Conservation (phyloP, 2,113 vertebrate species). For the Silurus glanis region DNA sequence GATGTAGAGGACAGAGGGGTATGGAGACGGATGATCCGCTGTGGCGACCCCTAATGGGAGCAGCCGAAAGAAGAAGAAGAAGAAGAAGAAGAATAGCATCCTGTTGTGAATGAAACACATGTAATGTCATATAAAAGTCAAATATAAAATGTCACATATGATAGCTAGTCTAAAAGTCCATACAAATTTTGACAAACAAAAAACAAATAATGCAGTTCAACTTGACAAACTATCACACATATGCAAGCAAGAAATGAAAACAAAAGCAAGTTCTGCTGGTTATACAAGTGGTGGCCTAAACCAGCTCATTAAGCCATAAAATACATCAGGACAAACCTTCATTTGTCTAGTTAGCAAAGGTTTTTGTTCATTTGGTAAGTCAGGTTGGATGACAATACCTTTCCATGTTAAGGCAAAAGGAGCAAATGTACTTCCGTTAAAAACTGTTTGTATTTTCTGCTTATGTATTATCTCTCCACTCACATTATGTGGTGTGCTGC, state of each 20-base stretch:
- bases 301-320: background rate
- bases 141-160: background rate
- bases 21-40: no score
- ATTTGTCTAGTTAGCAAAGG: background rate
- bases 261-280: background rate
- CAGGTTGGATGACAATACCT: background rate
- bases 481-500: constrained; percentile 61
- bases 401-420: background rate
- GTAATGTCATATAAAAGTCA: background rate
- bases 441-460: background rate
- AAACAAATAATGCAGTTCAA: background rate
- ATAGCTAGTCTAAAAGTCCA: background rate
- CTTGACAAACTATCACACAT: background rate
- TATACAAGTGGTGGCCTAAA: background rate
- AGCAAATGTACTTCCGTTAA: background rate
- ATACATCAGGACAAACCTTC: background rate
- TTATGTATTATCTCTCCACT: constrained; percentile 46
- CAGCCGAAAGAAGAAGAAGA: no score
- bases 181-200: background rate
- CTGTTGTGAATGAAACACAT: background rate
- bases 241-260: background rate
- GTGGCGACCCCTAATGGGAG: no score
- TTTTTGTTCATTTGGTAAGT: background rate
- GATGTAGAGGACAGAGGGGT: no score
- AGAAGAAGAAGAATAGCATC: no score